Base-by-base conservation (phyloP, 2,888 invertebrate species). In the Eristalis pertinax region DNA sequence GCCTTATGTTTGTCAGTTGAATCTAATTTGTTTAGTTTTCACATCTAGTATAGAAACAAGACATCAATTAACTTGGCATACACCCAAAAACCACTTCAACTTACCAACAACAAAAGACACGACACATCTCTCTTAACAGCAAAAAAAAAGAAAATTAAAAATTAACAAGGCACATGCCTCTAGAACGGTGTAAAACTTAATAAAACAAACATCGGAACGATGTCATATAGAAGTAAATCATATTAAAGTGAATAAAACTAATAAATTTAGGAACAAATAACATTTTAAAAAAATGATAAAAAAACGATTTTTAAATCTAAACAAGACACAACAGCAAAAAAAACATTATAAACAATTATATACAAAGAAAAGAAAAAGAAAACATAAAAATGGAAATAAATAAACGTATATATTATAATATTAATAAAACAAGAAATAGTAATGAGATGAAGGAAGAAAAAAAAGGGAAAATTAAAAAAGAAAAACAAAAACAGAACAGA, bases 41-140 rank as follows among this genome's bases (percentile, higher is more conserved):
- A 29, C 26, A 26, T 24, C 13, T 60, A 26, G 13, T 24, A 13
- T 4, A 5, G 13, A 60, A 13, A 26, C 13, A 26, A 69, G 68
- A 84, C 79, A 75, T 87, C 87, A 87, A 87, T 87, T 87, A 87
- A 75, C 72, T 87, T 84, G 79, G 84, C 79, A 87, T 84, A 19
- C 19, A 50, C 50, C 50, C 50, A 19, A 50, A 50, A 19, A 50
- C 11, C 38, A 13, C 38, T 38, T 13, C 19, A 50, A 50, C 8
- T 50, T 8, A 50, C 19, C 3, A 7, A 32, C 32, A 32, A 4
- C 32, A 8, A 50, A 19, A 50, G 19, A 50, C 8, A 50, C 5
- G 3, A 50, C 8, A 19, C n/a, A 87, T 75, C 83, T 83, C 79
- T 83, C 83, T 83, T 76, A 80, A 84, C 38, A 75, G 26, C 26